phyloP scores from a whole-genome alignment of 2,888 invertebrate genomes.

The Axea sp. region DNA sequence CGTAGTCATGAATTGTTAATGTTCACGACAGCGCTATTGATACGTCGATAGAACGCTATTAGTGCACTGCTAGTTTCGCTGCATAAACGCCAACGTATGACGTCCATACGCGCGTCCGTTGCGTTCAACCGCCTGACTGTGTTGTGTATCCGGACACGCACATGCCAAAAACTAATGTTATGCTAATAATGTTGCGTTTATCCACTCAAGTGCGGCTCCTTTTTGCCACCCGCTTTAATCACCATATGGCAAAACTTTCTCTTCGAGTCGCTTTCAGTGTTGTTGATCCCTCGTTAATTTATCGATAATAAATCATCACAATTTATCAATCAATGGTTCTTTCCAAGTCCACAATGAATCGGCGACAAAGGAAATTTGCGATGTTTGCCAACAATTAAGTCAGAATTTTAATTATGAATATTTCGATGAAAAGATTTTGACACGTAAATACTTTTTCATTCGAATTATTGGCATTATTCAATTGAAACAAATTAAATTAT shows the following conservation, averaged over 20 bases:
- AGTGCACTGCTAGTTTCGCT: conserved; percentile 67
- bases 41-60: conserved; percentile 70
- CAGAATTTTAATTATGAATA: no score
- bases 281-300: no score
- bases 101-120: conserved; percentile 26
- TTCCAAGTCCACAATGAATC: no score
- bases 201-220: conserved; percentile 21
- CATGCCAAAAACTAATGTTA: conserved; percentile 59
- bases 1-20: conserved; percentile 70
- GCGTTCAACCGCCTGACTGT: conserved; percentile 18
- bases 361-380: no score
- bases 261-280: no score
- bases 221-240: conserved; percentile 38
- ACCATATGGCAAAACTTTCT: conserved; percentile 20
- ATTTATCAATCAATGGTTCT: no score
- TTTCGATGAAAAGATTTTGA: no score
- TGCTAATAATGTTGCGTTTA: conserved; percentile 48
- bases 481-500: no score
- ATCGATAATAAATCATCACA: no score
- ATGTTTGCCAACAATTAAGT: no score
- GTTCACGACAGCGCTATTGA: conserved; percentile 69
- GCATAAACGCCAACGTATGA: conserved; percentile 55
- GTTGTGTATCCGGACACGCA: conserved; percentile 43
- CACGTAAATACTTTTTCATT: no score
- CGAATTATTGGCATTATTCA: no score